A percentile compares a stretch with the other conserved stretches of the same genome.
These are phyloP conservation scores for Ceraclea dissimilis DNA, from an alignment of 2,888 invertebrate species.

Conservation along the genomic window DNA sequence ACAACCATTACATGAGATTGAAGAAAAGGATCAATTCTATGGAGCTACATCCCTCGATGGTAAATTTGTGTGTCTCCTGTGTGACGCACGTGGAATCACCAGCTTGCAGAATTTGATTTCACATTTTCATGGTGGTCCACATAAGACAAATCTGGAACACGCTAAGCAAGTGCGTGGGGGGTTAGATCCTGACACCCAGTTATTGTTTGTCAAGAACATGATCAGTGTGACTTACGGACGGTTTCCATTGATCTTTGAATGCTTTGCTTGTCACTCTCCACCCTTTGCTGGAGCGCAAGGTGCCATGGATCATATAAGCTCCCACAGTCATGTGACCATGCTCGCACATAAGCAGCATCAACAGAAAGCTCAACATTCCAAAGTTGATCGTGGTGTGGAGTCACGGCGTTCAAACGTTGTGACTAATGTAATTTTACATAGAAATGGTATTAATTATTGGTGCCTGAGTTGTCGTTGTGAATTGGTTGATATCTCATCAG, in stretches of 20 bases:
- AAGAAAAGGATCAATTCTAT: conserved; percentile 1
- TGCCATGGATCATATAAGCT: conserved; percentile 8
- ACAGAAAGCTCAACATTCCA: neutral
- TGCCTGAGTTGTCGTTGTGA: conserved; percentile 15
- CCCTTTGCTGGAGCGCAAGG: conserved; percentile 4
- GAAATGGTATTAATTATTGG: conserved; percentile 18
- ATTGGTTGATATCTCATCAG: conserved; percentile 11
- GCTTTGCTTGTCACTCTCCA: conserved; percentile 5
- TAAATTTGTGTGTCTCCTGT: conserved; percentile 17
- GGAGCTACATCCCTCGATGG: conserved; percentile 12
- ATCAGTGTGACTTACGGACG: conserved; percentile 10
- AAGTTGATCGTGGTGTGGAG: no score
- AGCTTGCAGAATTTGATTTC: neutral
- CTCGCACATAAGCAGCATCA: neutral
- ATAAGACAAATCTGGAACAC: conserved; percentile 3
- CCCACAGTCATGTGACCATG: conserved; percentile 3
- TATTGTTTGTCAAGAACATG: conserved; percentile 2
- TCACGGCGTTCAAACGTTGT: no score
- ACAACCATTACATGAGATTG: neutral
- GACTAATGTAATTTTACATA: conserved; percentile 17
- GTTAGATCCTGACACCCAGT: neutral
- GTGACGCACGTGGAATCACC: conserved; percentile 10
- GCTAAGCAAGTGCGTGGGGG: neutral
- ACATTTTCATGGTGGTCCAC: conserved; percentile 6
- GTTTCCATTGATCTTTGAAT: conserved; percentile 11